Conservation (phyloP, 2,888 invertebrate species). For the Biston stratarius region DNA sequence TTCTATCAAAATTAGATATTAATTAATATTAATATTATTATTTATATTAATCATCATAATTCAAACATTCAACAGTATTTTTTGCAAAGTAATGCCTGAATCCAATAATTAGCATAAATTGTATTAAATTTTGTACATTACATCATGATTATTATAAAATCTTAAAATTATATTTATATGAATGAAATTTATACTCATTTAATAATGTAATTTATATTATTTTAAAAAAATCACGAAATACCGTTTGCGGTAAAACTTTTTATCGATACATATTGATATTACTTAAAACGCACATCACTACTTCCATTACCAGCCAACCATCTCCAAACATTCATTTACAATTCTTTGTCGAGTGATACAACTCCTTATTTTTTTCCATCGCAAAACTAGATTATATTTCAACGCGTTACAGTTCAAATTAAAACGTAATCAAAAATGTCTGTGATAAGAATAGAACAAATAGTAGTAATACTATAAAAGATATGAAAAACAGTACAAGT, state of each 20-base stretch:
- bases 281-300: slow-evolving; percentile 9
- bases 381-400: slow-evolving; percentile 25
- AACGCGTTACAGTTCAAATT: slow-evolving; percentile 21
- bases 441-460: slow-evolving; percentile 41
- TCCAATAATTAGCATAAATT: no score
- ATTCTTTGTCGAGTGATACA: slow-evolving; percentile 18
- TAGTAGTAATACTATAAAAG: slow-evolving; percentile 35
- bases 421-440: not conserved
- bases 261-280: not conserved
- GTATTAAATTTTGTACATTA: no score
- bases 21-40: no score
- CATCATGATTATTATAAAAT: no score
- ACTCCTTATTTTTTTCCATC: slow-evolving; percentile 10
- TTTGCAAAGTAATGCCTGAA: no score
- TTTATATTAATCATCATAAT: no score
- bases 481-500: slow-evolving; percentile 30
- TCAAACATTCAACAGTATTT: no score
- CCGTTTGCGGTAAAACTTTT: not conserved
- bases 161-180: no score
- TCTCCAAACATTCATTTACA: slow-evolving; percentile 32
- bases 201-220: no score
- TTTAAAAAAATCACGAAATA: no score
- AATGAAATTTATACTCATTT: no score
- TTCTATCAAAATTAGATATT: no score
- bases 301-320: slow-evolving; percentile 22